Base-by-base conservation (phyloP, 2,888 invertebrate genomes). In the Incurvaria masculella region DNA sequence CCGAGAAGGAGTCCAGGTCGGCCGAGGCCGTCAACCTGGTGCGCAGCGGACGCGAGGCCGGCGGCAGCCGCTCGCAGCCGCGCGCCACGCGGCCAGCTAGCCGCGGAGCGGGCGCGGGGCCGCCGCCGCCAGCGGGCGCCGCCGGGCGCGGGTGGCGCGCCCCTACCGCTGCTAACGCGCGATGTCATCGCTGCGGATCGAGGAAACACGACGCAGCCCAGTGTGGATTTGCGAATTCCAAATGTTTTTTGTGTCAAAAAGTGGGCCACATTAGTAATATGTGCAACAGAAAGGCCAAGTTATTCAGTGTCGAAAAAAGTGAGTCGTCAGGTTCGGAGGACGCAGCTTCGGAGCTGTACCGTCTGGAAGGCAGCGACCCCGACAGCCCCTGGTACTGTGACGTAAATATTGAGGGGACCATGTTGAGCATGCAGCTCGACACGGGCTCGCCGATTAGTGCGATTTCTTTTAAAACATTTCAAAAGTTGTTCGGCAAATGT, bases 381-480 rank as follows among this genome's bases (percentile, higher is more conserved):
- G 20, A 47, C 14, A 23, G 39, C 2, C 47, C 47, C 8, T 47
- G 47, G 47, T 43, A 23, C 21, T 43, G 47, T 43, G 19, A 43
- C 6, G 33, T 47, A 11, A 33, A 10, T 11, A 38, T 47, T n/a
- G 42, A 47, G 23, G 47, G 41, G 19, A 21, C 33, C 18, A 20
- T 42, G 20, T 38, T 47, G 44, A 20, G 21, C 11, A 45, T 52
- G 42, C 47, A 49, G 33, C 51, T 51, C 19, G 52, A 52, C 17
- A 51, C 51, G n/a, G 52, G 52, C 14, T 49, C 52, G 26, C 48
- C 51, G 10, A 38, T 48, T 14, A 52, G 49, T 23, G 39, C 50
- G 11, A 48, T 53, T 18, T 47, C 44, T 2, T 21, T 17, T n/a
- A 53, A 39, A 48, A 46, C 18, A 42, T 51, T 27, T 21, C 21